Percentiles rank a stretch among this genome's conserved stretches.
phyloP scores from a whole-genome alignment of 2,888 invertebrate species.

The Heliothis peltigera region DNA sequence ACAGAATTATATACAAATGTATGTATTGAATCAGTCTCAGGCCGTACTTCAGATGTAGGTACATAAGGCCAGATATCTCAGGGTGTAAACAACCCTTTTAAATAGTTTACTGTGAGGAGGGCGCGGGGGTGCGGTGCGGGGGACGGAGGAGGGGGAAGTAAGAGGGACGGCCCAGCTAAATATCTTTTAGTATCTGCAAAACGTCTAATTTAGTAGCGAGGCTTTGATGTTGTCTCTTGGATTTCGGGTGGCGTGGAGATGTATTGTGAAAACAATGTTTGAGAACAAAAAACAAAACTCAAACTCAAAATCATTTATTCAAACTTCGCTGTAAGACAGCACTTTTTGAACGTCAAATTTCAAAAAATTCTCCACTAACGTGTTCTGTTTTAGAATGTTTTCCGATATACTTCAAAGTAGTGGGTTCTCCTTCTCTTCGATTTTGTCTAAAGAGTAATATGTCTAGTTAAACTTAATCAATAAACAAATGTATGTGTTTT shows the following conservation, averaged over 20 bases:
- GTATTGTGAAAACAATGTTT: constrained; percentile 15
- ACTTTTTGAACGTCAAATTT: too few species aligned
- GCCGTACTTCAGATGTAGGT: constrained; percentile 45
- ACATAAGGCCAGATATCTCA: constrained; percentile 64
- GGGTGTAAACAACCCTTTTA: constrained; percentile 86
- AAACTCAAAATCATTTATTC: background rate
- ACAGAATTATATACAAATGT: constrained; percentile 22
- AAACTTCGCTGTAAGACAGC: background rate
- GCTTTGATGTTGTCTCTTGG: constrained; percentile 79
- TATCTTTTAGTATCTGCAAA: constrained; percentile 88
- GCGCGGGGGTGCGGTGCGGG: constrained; percentile 25
- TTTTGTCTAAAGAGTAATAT: too few species aligned
- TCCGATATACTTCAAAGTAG: constrained; percentile 6
- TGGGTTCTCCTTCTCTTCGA: too few species aligned
- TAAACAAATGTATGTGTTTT: too few species aligned
- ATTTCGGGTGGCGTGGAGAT: constrained; percentile 61
- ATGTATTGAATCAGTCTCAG: constrained; percentile 41
- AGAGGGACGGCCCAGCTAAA: constrained; percentile 74
- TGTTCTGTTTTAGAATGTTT: constrained; percentile 43
- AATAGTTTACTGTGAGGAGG: constrained; percentile 78
- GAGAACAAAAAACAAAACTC: background rate
- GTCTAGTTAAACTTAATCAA: too few species aligned
- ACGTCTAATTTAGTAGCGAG: constrained; percentile 84
- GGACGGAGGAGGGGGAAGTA: constrained; percentile 43
- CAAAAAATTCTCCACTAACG: too few species aligned